Conservation (phyloP, 2,888 invertebrate genomes). For the Chrysina gloriosa region DNA sequence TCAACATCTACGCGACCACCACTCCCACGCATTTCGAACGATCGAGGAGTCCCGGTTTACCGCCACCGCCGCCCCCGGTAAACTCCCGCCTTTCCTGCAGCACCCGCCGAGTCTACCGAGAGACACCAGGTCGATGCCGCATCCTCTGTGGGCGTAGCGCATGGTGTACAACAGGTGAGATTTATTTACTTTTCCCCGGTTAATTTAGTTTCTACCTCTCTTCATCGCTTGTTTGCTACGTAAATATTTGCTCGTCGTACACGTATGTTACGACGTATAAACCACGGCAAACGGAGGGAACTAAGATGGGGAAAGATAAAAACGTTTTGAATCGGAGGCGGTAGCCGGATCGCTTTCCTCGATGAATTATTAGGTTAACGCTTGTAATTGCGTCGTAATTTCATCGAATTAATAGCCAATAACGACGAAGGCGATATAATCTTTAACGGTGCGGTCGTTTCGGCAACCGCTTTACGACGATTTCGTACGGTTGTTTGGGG, state of each 20-base stretch:
- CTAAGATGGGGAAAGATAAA: no score
- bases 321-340: no score
- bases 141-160: conserved; percentile 85
- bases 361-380: no score
- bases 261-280: no score
- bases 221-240: background rate
- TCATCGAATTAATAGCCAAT: no score
- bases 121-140: conserved; percentile 71
- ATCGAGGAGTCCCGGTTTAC: conserved; percentile 72
- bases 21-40: conserved; percentile 63
- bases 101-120: conserved; percentile 65
- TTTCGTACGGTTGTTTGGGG: background rate
- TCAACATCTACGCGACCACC: conserved; percentile 79
- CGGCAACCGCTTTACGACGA: conserved; percentile 1
- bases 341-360: no score
- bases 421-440: no score
- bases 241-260: conserved; percentile 10
- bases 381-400: no score
- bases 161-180: conserved; percentile 75
- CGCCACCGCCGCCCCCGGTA: conserved; percentile 72
- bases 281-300: no score
- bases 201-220: background rate
- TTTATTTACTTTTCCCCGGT: conserved; percentile 11
- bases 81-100: conserved; percentile 70
- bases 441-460: no score